These are phyloP conservation scores for Leptodactylus fuscus DNA, from an alignment of 2,113 vertebrate species.

Conservation along the genomic window DNA sequence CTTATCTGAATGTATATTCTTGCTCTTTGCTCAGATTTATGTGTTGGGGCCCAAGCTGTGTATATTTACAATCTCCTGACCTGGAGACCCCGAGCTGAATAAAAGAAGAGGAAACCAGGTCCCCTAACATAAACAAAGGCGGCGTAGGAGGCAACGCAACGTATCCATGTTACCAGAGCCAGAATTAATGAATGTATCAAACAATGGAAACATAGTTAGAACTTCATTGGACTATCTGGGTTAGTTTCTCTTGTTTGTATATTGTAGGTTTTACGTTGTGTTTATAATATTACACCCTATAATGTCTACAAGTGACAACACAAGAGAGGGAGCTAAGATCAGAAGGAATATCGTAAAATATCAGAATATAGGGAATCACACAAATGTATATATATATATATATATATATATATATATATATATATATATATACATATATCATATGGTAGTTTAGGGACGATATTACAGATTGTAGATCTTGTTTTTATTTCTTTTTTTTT, in stretches of 20 bases:
- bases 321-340: not conserved
- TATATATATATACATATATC: no score
- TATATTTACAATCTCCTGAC: conserved; percentile 99
- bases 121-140: conserved; percentile 83
- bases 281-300: conserved; percentile 38
- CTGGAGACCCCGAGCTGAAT: conserved; percentile 82
- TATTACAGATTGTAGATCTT: no score
- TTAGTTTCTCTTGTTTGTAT: conserved; percentile 38
- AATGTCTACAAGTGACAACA: no score
- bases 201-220: conserved; percentile 52
- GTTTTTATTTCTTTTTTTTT: no score
- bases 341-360: no score
- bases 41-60: conserved; percentile 79
- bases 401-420: no score
- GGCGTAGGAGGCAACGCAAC: conserved; percentile 77
- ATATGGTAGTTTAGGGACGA: no score
- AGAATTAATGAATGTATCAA: conserved; percentile 79
- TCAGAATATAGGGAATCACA: no score
- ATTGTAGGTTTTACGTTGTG: conserved; percentile 24
- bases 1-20: conserved; percentile 84
- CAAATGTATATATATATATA: no score
- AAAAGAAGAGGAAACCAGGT: conserved; percentile 78
- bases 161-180: conserved; percentile 78
- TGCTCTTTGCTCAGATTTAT: conserved; percentile 90
- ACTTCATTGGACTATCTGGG: conserved; percentile 11